phyloP scores from a whole-genome alignment of 2,113 vertebrate genomes.

The Hirundichthys speculiger region DNA sequence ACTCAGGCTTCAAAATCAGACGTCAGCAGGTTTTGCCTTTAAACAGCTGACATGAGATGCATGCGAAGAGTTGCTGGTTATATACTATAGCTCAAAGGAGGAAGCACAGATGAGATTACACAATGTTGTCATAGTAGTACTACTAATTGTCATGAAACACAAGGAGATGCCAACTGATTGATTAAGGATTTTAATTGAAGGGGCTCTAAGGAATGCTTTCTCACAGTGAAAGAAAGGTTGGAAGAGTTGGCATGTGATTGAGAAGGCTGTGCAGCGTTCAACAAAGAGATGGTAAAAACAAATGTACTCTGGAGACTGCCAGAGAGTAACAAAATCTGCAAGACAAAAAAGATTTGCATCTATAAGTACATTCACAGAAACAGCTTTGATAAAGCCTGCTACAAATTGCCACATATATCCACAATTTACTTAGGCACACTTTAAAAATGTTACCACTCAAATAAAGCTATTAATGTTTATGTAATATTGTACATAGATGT shows the following conservation, averaged over 20 bases:
- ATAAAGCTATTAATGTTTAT: no score
- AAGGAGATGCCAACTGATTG: slow-evolving; percentile 70
- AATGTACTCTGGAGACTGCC: slow-evolving; percentile 24
- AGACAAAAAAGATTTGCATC: slow-evolving; percentile 7
- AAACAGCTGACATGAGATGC: slow-evolving; percentile 52
- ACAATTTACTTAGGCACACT: no score
- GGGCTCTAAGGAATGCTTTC: slow-evolving; percentile 63
- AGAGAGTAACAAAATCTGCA: slow-evolving; percentile 24
- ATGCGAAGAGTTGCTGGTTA: slow-evolving; percentile 26
- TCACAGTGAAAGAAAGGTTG: slow-evolving; percentile 55
- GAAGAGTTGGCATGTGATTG: slow-evolving; percentile 52
- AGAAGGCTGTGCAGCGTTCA: slow-evolving; percentile 29
- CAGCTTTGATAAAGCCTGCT: slow-evolving; percentile 12
- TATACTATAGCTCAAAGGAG: slow-evolving; percentile 39
- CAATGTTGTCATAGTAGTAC: slow-evolving; percentile 54
- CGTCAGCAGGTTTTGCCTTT: slow-evolving; percentile 48
- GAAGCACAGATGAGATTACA: slow-evolving; percentile 52
- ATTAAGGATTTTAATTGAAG: slow-evolving; percentile 73
- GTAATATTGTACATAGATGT: no score
- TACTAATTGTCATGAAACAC: slow-evolving; percentile 66
- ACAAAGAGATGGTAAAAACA: slow-evolving; percentile 32
- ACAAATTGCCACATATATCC: slow-evolving; percentile 18
- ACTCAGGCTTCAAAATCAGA: slow-evolving; percentile 43
- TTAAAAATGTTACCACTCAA: no score
- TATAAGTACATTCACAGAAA: slow-evolving; percentile 18